Evolutionary conservation across 2,797 vertebrate species (phyloP).

Genomic region (Emydoidea blandingii): DNA sequence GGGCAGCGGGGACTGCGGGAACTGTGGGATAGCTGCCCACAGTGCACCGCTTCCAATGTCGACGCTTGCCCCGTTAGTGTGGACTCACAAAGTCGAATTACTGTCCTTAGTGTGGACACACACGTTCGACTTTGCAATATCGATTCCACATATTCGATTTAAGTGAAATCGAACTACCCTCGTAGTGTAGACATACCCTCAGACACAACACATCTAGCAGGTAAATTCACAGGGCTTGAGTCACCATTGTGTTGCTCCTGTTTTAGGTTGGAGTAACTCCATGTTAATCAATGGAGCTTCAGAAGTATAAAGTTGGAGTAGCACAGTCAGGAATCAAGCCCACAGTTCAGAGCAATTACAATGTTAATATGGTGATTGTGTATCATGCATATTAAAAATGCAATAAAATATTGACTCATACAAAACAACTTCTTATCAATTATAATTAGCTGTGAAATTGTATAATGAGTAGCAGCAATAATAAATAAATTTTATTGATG

Average conservation of each 20-base stretch:
- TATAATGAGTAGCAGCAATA: slow-evolving; percentile 54
- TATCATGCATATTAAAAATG: slow-evolving; percentile 46
- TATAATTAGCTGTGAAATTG: slow-evolving; percentile 55
- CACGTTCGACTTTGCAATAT: no score
- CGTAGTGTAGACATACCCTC: no score
- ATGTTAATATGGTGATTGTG: slow-evolving; percentile 35
- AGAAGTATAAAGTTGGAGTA: neutral
- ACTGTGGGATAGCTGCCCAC: no score
- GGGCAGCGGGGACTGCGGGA: no score
- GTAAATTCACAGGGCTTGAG: neutral
- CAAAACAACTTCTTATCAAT: slow-evolving; percentile 51
- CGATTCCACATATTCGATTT: no score
- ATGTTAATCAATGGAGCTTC: neutral
- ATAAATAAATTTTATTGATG: slow-evolving; percentile 50
- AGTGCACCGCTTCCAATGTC: no score
- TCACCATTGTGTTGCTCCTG: slow-evolving; percentile 3
- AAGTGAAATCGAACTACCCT: no score
- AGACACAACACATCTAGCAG: neutral
- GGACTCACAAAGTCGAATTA: no score
- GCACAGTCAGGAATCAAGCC: slow-evolving; percentile 16
- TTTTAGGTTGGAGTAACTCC: neutral
- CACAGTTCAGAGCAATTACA: slow-evolving; percentile 39
- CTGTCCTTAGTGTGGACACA: no score
- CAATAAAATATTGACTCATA: slow-evolving; percentile 65
- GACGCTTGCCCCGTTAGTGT: no score